Evolutionary conservation across 2,113 vertebrate species (phyloP), one percentile per base, ranked within the genome.

Genomic region (Pseudolaguvia tuberculata): DNA sequence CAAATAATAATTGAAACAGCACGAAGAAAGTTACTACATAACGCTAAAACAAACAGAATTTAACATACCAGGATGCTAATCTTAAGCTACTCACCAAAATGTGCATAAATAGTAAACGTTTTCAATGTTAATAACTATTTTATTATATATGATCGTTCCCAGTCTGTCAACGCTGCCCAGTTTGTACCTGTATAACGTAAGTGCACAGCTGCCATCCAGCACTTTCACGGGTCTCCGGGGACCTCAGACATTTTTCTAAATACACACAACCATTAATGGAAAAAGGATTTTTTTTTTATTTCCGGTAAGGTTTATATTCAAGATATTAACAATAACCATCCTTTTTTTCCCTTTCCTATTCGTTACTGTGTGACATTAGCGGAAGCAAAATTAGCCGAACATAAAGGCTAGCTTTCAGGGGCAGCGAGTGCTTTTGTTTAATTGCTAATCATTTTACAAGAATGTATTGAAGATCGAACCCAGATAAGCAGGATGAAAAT

Each of bases 381-480:
- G 5, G n/a, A 73, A 74, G 61, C 15, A 1, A 52, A 75, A 79
- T 81, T 88, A 90, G 90, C 86, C 74, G 84, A 90, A 85, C 86
- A 79, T 83, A 85, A 77, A 77, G 74, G 45, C 52, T 71, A 59
- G 80, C 84, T 82, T 84, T 80, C 79, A 75, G 82, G 74, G 81
- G 82, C 83, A 85, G 12, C 81, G 80, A 79, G 83, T 58, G 70
- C 86, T 84, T 91, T 90, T 88, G 85, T 88, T 82, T 76, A 25
- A 35, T 0, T 66, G 81, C 85, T 88, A 89, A 89, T 90, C 87
- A 85, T 90, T 90, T 86, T 83, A 81, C 82, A 51, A 76, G 75
- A 83, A 82, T 75, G 72, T 79, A 86, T 80, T 83, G 84, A 87
- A 88, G 88, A 90, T 91, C 83, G 88, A 67, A 42, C 71, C 63